These are phyloP conservation scores for Falcunculus frontatus DNA, from an alignment of 2,113 vertebrate species.

Conservation along the genomic window DNA sequence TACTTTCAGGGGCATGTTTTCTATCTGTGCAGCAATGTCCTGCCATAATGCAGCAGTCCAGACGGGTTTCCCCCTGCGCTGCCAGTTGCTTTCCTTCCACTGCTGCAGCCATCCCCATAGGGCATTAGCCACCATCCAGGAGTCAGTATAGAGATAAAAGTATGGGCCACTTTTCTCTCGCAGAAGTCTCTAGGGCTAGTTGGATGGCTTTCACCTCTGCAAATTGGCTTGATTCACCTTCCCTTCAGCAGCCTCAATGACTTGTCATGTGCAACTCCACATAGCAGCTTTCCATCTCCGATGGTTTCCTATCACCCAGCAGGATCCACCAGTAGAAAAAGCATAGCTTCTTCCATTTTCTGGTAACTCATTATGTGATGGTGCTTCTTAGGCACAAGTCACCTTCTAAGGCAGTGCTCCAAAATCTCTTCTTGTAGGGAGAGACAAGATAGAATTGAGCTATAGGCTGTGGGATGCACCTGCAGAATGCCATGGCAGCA, in stretches of 20 bases:
- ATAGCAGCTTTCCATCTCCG: not conserved
- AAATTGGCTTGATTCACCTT: not conserved
- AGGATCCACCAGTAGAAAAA: not conserved
- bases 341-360: not conserved
- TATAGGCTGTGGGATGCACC: not conserved
- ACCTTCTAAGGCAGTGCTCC: not conserved
- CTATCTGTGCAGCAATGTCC: not conserved
- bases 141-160: not conserved
- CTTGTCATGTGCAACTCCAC: not conserved
- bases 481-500: not conserved
- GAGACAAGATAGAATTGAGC: not conserved
- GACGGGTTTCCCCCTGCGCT: not conserved
- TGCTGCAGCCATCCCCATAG: not conserved
- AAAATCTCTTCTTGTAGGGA: not conserved
- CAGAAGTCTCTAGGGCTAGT: not conserved
- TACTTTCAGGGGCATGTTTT: not conserved
- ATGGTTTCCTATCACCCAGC: accelerated
- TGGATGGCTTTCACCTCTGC: not conserved
- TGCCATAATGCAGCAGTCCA: not conserved
- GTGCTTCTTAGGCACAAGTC: not conserved
- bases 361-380: not conserved
- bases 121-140: not conserved
- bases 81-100: not conserved
- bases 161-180: not conserved
- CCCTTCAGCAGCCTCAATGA: not conserved